Percentiles rank a stretch among this genome's conserved stretches.
These are phyloP conservation scores for Ceratina australensis DNA, from an alignment of 1,140 invertebrate genomes.

Conservation along the genomic window DNA sequence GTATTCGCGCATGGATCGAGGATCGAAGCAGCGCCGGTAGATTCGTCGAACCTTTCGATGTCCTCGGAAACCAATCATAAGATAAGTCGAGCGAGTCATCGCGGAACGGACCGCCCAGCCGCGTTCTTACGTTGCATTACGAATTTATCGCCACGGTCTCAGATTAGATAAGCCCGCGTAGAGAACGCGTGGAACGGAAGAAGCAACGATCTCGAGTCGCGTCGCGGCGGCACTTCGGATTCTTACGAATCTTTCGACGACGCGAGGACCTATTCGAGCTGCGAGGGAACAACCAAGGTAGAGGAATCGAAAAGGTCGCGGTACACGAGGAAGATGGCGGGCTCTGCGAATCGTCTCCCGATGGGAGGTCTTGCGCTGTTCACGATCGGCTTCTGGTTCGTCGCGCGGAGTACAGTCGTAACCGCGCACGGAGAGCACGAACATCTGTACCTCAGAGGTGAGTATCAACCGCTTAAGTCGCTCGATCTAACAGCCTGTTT, in stretches of 20 bases:
- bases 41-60: background rate
- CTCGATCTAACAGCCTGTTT: no score
- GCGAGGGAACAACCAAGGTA: background rate
- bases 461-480: conserved; percentile 24
- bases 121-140: background rate
- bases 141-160: conserved; percentile 15
- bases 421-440: conserved; percentile 51
- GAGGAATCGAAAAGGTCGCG: background rate
- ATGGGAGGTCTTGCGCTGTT: conserved; percentile 53
- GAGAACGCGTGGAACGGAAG: background rate
- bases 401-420: conserved; percentile 45
- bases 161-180: conserved; percentile 34
- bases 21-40: background rate
- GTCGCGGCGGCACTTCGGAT: background rate
- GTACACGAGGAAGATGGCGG: conserved; percentile 39
- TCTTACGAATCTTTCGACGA: background rate
- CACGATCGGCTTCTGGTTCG: conserved; percentile 45
- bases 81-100: no score
- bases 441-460: conserved; percentile 45
- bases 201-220: background rate
- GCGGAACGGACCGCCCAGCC: conserved; percentile 2
- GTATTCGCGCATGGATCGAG: background rate
- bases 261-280: background rate
- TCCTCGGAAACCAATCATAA: no score
- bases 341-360: conserved; percentile 19